Conservation (phyloP, 2,113 vertebrate genomes). For the Rhodinocichla rosea region DNA sequence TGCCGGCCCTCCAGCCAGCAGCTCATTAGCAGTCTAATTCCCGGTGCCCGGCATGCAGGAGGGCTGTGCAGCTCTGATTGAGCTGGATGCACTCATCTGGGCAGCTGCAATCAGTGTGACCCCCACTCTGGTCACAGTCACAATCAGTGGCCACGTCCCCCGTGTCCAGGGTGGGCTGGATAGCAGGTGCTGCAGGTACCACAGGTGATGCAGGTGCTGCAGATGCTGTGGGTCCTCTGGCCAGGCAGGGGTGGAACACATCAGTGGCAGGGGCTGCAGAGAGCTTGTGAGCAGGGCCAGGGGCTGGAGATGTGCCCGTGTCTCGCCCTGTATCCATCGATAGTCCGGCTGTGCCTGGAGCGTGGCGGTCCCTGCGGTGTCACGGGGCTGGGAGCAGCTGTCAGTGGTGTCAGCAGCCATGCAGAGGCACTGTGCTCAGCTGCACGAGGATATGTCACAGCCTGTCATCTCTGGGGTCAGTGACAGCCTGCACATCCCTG, state of each 20-base stretch:
- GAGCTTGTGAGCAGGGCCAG: not conserved
- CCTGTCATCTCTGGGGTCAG: not conserved
- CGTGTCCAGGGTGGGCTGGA: rapidly evolving
- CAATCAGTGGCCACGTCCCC: rapidly evolving
- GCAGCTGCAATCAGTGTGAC: not conserved
- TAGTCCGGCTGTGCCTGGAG: not conserved
- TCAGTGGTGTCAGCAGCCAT: not conserved
- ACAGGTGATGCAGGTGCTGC: not conserved
- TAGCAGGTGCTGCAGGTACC: not conserved
- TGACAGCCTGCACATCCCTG: not conserved
- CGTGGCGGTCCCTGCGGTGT: rapidly evolving
- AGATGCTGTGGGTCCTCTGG: not conserved
- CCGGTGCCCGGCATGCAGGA: rapidly evolving
- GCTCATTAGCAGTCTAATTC: conserved; percentile 47
- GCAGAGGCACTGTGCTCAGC: rapidly evolving
- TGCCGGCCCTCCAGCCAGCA: not conserved
- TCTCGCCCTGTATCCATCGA: not conserved
- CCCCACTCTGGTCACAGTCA: rapidly evolving
- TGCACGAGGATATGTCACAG: not conserved
- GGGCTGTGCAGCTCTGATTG: not conserved
- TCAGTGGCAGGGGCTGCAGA: rapidly evolving
- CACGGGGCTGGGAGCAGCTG: not conserved
- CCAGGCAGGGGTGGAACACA: not conserved
- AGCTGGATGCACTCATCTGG: not conserved
- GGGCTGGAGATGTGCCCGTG: rapidly evolving